A percentile compares a stretch with the other conserved stretches of the same genome.
Evolutionary conservation across 2,797 vertebrate species (phyloP).

Genomic region (Phoxinus dragarum): DNA sequence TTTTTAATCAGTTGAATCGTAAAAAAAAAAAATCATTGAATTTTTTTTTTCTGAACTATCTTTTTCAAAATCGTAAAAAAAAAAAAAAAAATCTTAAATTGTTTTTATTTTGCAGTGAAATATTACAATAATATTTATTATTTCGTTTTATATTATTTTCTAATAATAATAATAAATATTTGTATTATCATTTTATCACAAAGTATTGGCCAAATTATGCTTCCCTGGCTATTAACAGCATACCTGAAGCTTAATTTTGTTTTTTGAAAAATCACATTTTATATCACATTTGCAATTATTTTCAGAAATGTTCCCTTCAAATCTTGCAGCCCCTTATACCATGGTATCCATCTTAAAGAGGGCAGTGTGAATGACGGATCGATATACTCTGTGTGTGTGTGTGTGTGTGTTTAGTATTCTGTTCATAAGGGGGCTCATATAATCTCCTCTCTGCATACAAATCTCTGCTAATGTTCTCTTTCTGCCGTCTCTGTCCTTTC

Average conservation of each 20-base stretch:
- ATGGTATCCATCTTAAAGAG: slow-evolving; percentile 3
- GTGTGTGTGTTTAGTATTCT: slow-evolving; percentile 9
- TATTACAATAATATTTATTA: not conserved
- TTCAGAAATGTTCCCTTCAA: not conserved
- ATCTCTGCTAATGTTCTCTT: not conserved
- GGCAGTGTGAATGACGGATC: not conserved
- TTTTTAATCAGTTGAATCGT: not conserved
- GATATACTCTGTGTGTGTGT: not conserved
- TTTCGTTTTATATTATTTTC: not conserved
- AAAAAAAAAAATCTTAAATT: not conserved
- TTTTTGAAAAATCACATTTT: not conserved
- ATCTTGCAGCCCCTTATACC: not conserved
- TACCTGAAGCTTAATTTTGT: not conserved
- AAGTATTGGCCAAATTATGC: not conserved
- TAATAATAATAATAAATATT: not conserved
- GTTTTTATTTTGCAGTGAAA: not conserved
- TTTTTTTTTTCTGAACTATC: not conserved
- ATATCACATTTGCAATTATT: not conserved
- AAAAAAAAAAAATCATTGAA: not conserved
- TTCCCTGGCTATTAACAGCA: not conserved
- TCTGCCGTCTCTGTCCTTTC: not conserved
- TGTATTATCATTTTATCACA: not conserved
- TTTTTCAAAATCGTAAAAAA: not conserved
- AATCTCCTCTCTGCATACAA: slow-evolving; percentile 3
- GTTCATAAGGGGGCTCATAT: not conserved